Conservation (phyloP, 2,113 vertebrate species). For the Pogona vitticeps region DNA sequence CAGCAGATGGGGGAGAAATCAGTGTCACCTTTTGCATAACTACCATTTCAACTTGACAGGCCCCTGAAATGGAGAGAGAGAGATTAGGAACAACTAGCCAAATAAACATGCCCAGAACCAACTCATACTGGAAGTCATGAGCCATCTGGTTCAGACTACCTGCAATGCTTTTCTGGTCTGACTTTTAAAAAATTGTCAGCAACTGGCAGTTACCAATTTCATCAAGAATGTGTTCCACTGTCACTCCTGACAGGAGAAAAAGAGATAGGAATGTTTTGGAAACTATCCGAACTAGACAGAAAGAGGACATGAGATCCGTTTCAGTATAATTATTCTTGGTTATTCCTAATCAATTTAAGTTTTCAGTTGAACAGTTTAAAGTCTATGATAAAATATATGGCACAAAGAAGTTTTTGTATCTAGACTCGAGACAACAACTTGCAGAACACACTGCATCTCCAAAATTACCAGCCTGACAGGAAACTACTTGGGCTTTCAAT, state of each 20-base stretch:
- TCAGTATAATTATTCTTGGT: no score
- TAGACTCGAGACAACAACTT: no score
- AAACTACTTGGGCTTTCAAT: background rate
- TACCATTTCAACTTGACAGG: constrained; percentile 1
- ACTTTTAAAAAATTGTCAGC: background rate
- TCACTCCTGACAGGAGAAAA: background rate
- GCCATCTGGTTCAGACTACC: background rate
- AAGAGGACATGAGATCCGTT: background rate
- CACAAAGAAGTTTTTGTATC: no score
- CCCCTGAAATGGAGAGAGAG: background rate
- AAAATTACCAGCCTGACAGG: background rate
- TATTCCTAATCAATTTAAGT: no score
- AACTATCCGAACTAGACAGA: background rate
- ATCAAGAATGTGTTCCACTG: background rate
- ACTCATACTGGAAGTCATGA: background rate
- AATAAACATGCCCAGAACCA: background rate
- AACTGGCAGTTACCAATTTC: background rate
- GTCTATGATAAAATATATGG: no score
- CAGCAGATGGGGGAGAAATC: constrained; percentile 31
- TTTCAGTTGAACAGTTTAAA: no score
- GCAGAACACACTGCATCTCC: background rate
- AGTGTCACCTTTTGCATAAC: constrained; percentile 20
- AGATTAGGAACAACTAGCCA: background rate
- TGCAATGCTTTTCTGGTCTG: background rate
- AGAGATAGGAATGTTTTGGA: background rate